Evolutionary conservation across 2,888 invertebrate genomes (phyloP), one percentile per base, ranked within the genome.

Genomic region (Eristalis arbustorum): DNA sequence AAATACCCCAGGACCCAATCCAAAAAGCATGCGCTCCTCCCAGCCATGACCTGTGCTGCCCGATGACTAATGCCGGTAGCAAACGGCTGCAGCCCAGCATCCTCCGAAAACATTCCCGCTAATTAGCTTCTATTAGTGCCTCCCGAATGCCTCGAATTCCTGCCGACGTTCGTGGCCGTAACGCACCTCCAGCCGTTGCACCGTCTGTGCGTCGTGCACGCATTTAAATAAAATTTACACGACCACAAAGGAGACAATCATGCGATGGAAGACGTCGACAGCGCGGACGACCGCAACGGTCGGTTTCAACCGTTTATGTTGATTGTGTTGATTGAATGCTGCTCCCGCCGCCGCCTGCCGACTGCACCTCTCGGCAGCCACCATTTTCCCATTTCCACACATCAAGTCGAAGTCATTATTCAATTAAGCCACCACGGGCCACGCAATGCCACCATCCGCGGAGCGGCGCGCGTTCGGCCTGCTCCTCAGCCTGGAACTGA

Each of bases 251-350:
- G 73, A 67, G 67, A 78, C 82, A 82, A 85, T 66, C 66, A 82
- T 82, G 59, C 18, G 49, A 49, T 49, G 49, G 49, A 49, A 49
- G 49, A 49, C 49, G n/a, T 49, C 49, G n/a, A n/a, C n/a, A 28
- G 63, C 25, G 61, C 42, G 66, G 75, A 25, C 34, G 68, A n/a
- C 42, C 63, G 31, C 74, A 69, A 67, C 77, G 25, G 3, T 49
- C 76, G 42, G 66, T 78, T n/a, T n/a, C n/a, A n/a, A n/a, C 80
- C 80, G 80, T 82, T 76, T 63, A 67, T 75, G 83, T 83, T 87
- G 83, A 87, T 83, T 87, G 87, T 87, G 87, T 74, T 83, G 87
- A 87, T 87, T 87, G 83, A 87, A 83, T 75, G 82, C 67, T 78
- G 75, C 87, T 74, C n/a, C n/a, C n/a, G 25, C 25, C 3, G 77